Evolutionary conservation across 2,888 invertebrate species (phyloP), one percentile per base, ranked within the genome.

Genomic region (Idaea dimidiata): DNA sequence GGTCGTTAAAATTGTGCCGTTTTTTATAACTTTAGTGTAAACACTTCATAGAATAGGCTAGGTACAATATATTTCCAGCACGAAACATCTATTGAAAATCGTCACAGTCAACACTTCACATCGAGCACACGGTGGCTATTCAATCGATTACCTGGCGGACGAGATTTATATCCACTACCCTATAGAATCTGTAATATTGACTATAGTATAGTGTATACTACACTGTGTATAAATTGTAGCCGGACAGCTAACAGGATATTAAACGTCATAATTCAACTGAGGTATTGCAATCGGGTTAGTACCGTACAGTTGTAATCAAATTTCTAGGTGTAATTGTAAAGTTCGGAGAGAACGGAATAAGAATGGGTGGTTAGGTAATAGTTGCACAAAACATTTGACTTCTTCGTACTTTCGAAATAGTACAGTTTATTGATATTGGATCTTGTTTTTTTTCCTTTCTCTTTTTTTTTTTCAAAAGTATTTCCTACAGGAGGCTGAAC

Each of bases 221-320:
- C 24, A 24, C 10, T 43, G 14, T 8, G 43, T 43, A 43, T 43
- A 43, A 43, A 43, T 43, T 43, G 43, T 43, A 43, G 3, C 43
- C 61, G 54, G 59, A 61, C 57, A 33, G 59, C 56, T n/a, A 64
- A 64, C 68, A 62, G 63, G 65, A 65, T 66, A 69, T 66, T 66
- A 66, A 64, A 65, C 17, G 66, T 66, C 65, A 59, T 66, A 62
- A 62, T 64, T 65, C 59, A 65, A 63, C 65, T 59, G 64, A 17
- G 56, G 56, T 56, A 54, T 17, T n/a, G 56, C 56, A 17, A 18
- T 16, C 56, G 18, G 17, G 56, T 10, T 56, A 17, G 18, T 5
- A 56, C 8, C 17, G 17, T 56, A 56, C 16, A 17, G 56, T 4
- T 56, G 8, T 18, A 17, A 56, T 56, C 43, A 43, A 43, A 43